A percentile compares a stretch with the other conserved stretches of the same genome.
These are phyloP conservation scores for Sylvietta virens DNA, from an alignment of 2,113 vertebrate genomes.

Conservation along the genomic window DNA sequence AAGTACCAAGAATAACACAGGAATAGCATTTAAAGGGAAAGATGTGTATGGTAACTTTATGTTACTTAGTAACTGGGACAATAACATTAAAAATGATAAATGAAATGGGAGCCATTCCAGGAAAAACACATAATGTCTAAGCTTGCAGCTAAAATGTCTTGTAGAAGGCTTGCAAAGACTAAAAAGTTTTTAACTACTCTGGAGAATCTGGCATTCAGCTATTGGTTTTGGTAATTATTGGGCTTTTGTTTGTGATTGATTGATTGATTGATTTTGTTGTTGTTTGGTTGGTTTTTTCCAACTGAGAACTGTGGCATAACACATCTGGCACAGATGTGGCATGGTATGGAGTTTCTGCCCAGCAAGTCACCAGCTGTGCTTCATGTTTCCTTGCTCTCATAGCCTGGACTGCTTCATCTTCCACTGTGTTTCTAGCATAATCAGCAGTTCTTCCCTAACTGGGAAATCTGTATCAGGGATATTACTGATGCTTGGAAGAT, in stretches of 20 bases:
- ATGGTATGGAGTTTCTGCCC: neutral
- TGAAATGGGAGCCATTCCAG: neutral
- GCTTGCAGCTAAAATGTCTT: neutral
- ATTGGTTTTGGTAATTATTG: neutral
- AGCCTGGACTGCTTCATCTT: neutral
- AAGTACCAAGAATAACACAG: neutral
- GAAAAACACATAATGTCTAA: neutral
- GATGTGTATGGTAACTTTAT: neutral
- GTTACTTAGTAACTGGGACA: conserved; percentile 20
- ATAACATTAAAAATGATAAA: conserved; percentile 9
- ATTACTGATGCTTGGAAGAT: neutral
- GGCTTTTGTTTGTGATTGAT: neutral
- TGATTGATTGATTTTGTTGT: neutral
- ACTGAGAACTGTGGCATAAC: neutral
- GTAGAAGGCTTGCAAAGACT: neutral
- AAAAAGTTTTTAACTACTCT: neutral
- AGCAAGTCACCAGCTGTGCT: neutral
- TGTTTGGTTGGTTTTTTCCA: neutral
- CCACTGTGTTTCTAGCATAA: neutral
- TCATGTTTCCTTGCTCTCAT: neutral
- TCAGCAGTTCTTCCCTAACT: neutral
- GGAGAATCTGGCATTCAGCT: neutral
- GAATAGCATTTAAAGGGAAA: neutral
- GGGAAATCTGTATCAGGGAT: neutral
- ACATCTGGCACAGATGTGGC: neutral